phyloP scores from a whole-genome alignment of 2,888 invertebrate genomes.

The Deroplatys truncata region DNA sequence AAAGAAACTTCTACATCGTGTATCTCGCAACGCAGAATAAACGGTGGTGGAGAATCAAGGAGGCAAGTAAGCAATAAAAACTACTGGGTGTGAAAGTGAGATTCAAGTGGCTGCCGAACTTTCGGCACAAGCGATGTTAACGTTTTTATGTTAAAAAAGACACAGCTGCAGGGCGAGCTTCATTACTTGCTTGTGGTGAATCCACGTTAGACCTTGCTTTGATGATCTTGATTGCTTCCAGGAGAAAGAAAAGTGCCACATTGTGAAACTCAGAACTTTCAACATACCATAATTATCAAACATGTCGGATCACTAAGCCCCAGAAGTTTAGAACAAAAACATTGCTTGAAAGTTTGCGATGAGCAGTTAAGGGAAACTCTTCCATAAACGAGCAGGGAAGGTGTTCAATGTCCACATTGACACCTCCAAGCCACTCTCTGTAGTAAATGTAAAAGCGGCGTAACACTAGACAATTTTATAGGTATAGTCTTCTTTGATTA shows the following conservation, averaged over 20 bases:
- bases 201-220: background rate
- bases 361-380: no score
- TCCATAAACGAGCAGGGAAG: no score
- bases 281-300: no score
- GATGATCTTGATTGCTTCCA: background rate
- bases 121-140: background rate
- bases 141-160: background rate
- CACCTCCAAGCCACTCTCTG: no score
- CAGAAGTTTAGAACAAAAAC: no score
- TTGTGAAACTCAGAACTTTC: background rate
- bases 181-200: background rate
- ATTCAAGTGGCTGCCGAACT: background rate
- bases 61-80: background rate
- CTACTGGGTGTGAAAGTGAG: background rate
- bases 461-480: no score
- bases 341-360: no score
- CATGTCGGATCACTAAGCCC: no score
- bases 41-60: background rate
- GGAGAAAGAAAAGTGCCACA: background rate
- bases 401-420: no score
- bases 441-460: no score
- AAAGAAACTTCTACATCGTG: background rate
- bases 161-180: background rate
- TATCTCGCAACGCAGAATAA: background rate
- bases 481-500: no score